Conservation (phyloP, 2,888 invertebrate species). For the Mesodorylaimus sp. region DNA sequence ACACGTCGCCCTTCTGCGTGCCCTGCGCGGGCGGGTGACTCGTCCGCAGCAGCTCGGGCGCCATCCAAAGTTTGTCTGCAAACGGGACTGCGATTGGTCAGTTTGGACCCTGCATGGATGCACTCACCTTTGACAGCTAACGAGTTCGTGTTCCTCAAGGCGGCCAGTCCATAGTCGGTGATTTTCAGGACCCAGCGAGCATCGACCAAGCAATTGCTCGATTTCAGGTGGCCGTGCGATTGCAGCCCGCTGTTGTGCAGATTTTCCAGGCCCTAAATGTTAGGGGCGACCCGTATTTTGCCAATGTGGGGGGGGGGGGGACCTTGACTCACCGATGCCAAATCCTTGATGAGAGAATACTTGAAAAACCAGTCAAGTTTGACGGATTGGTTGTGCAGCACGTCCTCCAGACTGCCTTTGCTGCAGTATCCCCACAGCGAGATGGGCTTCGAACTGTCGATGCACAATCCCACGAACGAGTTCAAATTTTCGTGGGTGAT, state of each 20-base stretch:
- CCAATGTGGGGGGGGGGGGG: too few species aligned
- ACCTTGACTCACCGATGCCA: constrained; percentile 2
- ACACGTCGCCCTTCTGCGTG: constrained; percentile 7
- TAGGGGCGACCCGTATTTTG: too few species aligned
- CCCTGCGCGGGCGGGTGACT: background rate
- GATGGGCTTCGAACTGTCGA: constrained; percentile 18
- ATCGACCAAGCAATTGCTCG: constrained; percentile 11
- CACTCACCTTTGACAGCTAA: background rate
- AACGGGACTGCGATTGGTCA: background rate
- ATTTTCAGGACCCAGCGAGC: constrained; percentile 9
- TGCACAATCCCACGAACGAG: constrained; percentile 20
- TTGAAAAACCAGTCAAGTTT: constrained; percentile 11
- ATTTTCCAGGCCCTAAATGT: constrained; percentile 10
- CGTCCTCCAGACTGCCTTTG: constrained; percentile 13
- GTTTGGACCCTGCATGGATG: background rate
- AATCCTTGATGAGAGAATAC: constrained; percentile 9
- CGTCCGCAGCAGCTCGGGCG: constrained; percentile 10
- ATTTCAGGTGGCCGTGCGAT: constrained; percentile 10
- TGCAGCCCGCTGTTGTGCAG: constrained; percentile 2
- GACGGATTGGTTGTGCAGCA: background rate
- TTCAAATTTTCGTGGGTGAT: constrained; percentile 21
- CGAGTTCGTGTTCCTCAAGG: background rate
- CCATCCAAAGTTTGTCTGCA: constrained; percentile 8
- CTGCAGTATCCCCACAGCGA: constrained; percentile 21
- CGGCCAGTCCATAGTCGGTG: constrained; percentile 8